Percentiles rank a stretch among this genome's conserved stretches.
phyloP scores from a whole-genome alignment of 2,113 vertebrate genomes.

The Oxyruncus cristatus region DNA sequence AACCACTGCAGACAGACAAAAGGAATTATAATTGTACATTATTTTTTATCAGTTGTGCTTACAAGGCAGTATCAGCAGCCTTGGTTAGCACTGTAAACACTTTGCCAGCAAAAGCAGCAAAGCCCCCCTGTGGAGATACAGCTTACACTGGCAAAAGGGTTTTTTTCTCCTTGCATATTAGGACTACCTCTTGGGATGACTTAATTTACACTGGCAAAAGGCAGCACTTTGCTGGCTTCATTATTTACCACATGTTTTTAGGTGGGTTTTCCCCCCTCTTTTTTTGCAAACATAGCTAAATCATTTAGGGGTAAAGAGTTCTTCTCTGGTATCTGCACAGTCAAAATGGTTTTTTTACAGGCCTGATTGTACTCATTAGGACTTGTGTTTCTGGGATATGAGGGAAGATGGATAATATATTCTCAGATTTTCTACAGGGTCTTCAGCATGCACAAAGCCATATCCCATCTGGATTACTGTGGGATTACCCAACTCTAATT shows the following conservation, averaged over 20 bases:
- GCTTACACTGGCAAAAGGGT: constrained; percentile 35
- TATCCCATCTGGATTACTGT: neutral
- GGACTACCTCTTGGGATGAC: constrained; percentile 28
- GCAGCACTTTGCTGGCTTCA: neutral
- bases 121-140: neutral
- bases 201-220: constrained; percentile 59
- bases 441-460: neutral
- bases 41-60: constrained; percentile 56
- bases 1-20: neutral
- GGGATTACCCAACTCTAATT: neutral
- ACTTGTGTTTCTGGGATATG: neutral
- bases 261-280: accelerated
- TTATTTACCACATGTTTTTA: neutral
- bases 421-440: neutral
- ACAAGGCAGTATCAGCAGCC: constrained; percentile 23
- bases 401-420: neutral
- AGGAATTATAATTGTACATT: neutral
- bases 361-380: neutral
- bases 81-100: constrained; percentile 1
- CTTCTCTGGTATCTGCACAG: neutral
- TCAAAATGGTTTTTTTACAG: neutral
- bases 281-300: neutral
- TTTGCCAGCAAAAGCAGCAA: constrained; percentile 48
- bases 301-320: neutral
- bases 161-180: constrained; percentile 32